Conservation (phyloP, 2,797 vertebrate genomes). For the Chelmon rostratus region DNA sequence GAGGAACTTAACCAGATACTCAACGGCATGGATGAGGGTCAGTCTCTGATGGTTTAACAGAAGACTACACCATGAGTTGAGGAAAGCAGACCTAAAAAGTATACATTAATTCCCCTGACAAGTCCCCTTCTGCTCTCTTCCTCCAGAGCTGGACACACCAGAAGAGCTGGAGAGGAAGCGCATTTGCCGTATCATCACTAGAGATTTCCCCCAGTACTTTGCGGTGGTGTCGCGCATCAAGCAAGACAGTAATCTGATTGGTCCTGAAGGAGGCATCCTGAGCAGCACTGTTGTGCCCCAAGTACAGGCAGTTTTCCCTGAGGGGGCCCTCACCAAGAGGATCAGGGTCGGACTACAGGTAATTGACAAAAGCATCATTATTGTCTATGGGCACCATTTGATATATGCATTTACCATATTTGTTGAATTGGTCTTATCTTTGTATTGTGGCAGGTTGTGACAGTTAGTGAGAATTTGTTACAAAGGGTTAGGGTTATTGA, state of each 20-base stretch:
- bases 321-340: conserved; percentile 96
- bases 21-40: conserved; percentile 98
- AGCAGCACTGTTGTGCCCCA: conserved; percentile 97
- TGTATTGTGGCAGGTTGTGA: not conserved
- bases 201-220: conserved; percentile 98
- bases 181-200: conserved; percentile 96
- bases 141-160: conserved; percentile 91
- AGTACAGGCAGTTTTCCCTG: conserved; percentile 97
- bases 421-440: not conserved
- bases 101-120: not conserved
- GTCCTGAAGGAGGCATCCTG: conserved; percentile 95
- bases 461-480: not conserved
- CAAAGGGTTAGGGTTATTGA: not conserved
- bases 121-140: not conserved
- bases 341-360: conserved; percentile 99
- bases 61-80: too few species aligned
- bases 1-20: conserved; percentile 97
- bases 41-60: conserved; percentile 22
- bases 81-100: not conserved
- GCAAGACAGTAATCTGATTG: conserved; percentile 97
- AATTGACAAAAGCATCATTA: conserved; percentile 23
- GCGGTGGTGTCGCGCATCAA: conserved; percentile 97
- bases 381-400: too few species aligned
- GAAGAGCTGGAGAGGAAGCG: conserved; percentile 97
- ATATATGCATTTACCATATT: not conserved